These are phyloP conservation scores for Marmota flaviventris DNA, from an alignment of 2,113 vertebrate species.

Conservation along the genomic window DNA sequence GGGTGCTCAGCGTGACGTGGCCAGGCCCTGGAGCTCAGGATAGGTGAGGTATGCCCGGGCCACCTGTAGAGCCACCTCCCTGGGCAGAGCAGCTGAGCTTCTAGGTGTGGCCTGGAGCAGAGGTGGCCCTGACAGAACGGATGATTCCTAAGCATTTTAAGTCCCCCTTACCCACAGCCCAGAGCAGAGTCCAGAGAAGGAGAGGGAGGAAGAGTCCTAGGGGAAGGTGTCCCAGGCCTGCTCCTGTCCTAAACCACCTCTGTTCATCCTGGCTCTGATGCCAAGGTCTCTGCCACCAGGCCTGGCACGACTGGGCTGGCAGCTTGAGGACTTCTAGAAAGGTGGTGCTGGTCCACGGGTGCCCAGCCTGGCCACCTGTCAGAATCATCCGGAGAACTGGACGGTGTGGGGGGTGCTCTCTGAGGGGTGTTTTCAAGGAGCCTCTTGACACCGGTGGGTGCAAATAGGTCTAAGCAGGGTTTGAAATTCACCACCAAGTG, in stretches of 20 bases:
- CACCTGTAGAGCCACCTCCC: too few relatives aligned
- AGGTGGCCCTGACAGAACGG: neutral
- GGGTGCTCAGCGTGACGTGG: neutral
- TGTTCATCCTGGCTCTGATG: neutral
- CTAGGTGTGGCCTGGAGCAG: neutral
- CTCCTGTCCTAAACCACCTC: neutral
- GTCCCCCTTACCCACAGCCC: neutral
- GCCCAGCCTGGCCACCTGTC: neutral
- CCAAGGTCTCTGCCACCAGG: neutral
- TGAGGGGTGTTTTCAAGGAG: neutral
- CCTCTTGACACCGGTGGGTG: neutral
- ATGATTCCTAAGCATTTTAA: neutral
- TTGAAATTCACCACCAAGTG: neutral
- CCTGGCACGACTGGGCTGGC: neutral
- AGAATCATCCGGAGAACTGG: neutral
- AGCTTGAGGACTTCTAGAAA: neutral
- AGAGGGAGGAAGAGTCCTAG: neutral
- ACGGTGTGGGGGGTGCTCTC: too few relatives aligned
- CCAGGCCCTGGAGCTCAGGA: neutral
- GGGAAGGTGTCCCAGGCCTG: neutral
- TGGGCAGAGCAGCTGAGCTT: neutral
- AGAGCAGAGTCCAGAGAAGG: conserved; percentile 51
- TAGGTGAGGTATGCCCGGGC: neutral
- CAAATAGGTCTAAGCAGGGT: neutral
- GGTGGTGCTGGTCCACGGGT: neutral